phyloP scores from a whole-genome alignment of 2,113 vertebrate species.

The Phrynosoma blainvillii region DNA sequence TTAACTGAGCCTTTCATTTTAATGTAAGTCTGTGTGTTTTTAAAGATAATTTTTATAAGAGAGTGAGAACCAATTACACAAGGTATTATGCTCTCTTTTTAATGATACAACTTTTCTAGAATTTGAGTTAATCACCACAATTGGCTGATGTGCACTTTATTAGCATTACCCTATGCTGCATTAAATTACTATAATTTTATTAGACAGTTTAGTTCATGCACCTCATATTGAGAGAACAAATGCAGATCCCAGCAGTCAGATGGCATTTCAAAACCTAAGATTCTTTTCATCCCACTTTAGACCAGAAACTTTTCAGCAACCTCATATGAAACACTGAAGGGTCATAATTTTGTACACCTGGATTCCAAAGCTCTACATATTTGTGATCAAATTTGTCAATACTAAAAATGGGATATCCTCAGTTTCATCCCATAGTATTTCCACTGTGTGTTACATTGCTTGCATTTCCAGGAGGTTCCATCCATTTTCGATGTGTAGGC shows the following conservation, averaged over 20 bases:
- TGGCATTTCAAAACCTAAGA: slow-evolving; percentile 15
- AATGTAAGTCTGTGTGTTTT: slow-evolving; percentile 37
- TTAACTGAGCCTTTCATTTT: slow-evolving; percentile 40
- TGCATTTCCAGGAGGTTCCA: neutral
- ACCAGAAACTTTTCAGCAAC: neutral
- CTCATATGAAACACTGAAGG: neutral
- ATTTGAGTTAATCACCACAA: slow-evolving; percentile 55
- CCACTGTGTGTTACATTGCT: neutral
- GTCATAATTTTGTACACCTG: neutral
- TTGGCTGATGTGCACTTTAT: slow-evolving; percentile 42
- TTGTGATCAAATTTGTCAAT: neutral
- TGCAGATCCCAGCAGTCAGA: slow-evolving; percentile 30
- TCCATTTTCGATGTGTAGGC: neutral
- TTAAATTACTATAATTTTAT: slow-evolving; percentile 54
- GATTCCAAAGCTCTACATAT: neutral
- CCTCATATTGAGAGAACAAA: slow-evolving; percentile 2
- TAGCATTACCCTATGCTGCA: slow-evolving; percentile 40
- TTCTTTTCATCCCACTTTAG: neutral
- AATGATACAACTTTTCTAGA: slow-evolving; percentile 48
- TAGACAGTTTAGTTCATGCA: slow-evolving; percentile 39
- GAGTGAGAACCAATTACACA: slow-evolving; percentile 38
- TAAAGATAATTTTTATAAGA: slow-evolving; percentile 50
- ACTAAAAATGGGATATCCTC: neutral
- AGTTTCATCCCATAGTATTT: neutral
- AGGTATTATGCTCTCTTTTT: slow-evolving; percentile 25